These are phyloP conservation scores for Dasyurus viverrinus DNA, from an alignment of 2,113 vertebrate species.

Conservation along the genomic window DNA sequence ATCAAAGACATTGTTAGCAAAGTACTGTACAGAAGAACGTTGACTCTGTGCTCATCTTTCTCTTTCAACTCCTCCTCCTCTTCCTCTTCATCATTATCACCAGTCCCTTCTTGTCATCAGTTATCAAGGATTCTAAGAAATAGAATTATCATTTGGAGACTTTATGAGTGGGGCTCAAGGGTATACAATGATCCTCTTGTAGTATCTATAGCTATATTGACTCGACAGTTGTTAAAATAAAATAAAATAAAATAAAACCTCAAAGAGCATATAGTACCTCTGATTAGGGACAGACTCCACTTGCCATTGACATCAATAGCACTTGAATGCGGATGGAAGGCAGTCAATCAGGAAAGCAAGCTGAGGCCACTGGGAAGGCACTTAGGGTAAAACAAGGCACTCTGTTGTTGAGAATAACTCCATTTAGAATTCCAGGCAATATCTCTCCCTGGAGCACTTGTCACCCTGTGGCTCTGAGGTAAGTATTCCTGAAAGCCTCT, in stretches of 20 bases:
- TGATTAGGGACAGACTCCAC: constrained; percentile 59
- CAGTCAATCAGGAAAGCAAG: constrained; percentile 75
- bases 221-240: rapidly evolving
- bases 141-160: constrained; percentile 22
- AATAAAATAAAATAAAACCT: not conserved
- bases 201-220: not conserved
- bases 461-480: not conserved
- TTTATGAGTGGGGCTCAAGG: not conserved
- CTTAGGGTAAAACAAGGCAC: constrained; percentile 61
- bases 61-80: not conserved
- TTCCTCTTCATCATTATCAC: not conserved
- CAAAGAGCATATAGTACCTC: constrained; percentile 35
- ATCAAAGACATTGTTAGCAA: constrained; percentile 8
- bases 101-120: not conserved
- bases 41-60: constrained; percentile 39
- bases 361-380: constrained; percentile 76
- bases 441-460: constrained; percentile 26
- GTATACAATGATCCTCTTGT: not conserved
- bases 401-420: constrained; percentile 58
- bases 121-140: constrained; percentile 37
- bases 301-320: constrained; percentile 40
- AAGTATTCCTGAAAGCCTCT: constrained; percentile 36
- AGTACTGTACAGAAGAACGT: constrained; percentile 20
- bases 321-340: constrained; percentile 38
- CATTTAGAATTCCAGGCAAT: constrained; percentile 62